Conservation (phyloP, 2,113 vertebrate genomes). For the Macroglossus sobrinus region DNA sequence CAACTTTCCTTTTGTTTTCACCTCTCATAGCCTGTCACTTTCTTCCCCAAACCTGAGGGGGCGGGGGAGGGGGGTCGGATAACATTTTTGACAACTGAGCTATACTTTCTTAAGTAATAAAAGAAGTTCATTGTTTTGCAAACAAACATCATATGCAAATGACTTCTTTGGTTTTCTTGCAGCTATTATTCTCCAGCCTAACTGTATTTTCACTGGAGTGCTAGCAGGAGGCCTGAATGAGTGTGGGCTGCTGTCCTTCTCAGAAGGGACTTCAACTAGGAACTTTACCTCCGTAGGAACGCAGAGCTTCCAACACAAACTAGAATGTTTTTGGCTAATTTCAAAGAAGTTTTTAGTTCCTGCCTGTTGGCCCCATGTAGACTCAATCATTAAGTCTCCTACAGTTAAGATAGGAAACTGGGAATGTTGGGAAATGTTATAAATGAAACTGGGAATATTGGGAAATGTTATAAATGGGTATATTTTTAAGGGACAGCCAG, state of each 20-base stretch:
- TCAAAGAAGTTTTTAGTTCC: constrained; percentile 77
- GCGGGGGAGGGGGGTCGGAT: not conserved
- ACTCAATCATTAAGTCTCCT: constrained; percentile 76
- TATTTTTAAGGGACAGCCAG: not conserved
- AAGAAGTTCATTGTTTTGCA: constrained; percentile 75
- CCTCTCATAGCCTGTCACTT: not conserved
- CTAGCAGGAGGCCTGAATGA: constrained; percentile 63
- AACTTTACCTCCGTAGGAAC: constrained; percentile 7
- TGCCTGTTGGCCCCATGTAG: constrained; percentile 61
- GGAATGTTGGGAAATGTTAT: constrained; percentile 53
- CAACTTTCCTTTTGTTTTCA: constrained; percentile 69
- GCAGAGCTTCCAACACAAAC: constrained; percentile 41
- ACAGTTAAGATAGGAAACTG: constrained; percentile 69
- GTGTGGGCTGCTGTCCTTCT: constrained; percentile 69
- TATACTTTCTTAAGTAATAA: constrained; percentile 75
- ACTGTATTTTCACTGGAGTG: constrained; percentile 68
- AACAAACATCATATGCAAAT: constrained; percentile 78
- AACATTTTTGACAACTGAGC: constrained; percentile 83
- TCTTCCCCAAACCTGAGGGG: constrained; percentile 74
- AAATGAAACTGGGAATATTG: constrained; percentile 65
- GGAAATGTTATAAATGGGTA: not conserved
- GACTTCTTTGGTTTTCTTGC: constrained; percentile 74
- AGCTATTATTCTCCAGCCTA: constrained; percentile 68
- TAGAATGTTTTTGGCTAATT: constrained; percentile 75
- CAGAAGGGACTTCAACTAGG: constrained; percentile 41